These are phyloP conservation scores for Encarsia formosa DNA, from an alignment of 2,888 invertebrate species.

Conservation along the genomic window DNA sequence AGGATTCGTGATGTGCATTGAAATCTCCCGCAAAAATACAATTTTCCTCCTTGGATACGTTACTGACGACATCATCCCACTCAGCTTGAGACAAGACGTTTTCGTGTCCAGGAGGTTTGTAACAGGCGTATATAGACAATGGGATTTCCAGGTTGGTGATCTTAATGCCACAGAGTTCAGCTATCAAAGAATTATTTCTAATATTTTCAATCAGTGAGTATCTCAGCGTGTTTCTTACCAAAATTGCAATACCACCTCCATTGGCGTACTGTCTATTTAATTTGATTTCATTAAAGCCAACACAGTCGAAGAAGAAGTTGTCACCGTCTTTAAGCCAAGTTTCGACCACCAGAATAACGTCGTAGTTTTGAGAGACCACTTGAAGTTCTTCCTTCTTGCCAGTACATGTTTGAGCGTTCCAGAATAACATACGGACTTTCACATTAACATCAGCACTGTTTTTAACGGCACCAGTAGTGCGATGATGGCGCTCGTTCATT, in stretches of 20 bases:
- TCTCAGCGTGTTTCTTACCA: slow-evolving; percentile 2
- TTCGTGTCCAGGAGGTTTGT: not conserved
- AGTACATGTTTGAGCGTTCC: no score
- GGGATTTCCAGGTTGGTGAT: not conserved
- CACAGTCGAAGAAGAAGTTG: no score
- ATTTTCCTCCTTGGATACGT: not conserved
- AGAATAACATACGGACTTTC: not conserved
- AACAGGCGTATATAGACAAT: not conserved
- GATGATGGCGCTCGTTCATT: not conserved
- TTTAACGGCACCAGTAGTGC: not conserved
- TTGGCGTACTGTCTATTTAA: not conserved
- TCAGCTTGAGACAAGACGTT: slow-evolving; percentile 4
- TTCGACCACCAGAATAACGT: slow-evolving; percentile 5
- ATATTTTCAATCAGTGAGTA: no score
- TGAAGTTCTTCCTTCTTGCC: slow-evolving; percentile 4
- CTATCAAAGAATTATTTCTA: no score
- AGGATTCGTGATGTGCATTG: slow-evolving; percentile 10
- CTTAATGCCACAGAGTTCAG: not conserved
- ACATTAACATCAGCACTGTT: no score
- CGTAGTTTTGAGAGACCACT: not conserved
- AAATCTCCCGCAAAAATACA: slow-evolving; percentile 9
- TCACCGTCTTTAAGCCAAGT: slow-evolving; percentile 13
- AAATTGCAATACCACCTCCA: slow-evolving; percentile 7
- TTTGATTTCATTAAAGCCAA: not conserved
- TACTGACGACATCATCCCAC: not conserved